Evolutionary conservation across 2,797 vertebrate genomes (phyloP).

Genomic region (Moxostoma hubbsi): DNA sequence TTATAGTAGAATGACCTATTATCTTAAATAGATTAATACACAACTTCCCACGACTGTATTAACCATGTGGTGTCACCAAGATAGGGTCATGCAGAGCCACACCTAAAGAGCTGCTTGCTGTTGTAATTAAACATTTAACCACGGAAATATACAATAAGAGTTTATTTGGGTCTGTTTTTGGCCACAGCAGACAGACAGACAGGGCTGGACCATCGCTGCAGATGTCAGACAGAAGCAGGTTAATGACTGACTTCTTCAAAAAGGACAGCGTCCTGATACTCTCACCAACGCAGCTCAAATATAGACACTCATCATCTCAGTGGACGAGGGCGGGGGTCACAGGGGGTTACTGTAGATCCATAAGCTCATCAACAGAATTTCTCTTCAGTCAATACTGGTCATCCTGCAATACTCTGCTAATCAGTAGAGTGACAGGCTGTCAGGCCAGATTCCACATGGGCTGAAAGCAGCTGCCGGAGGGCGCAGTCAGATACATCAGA

Average conservation of each 20-base stretch:
- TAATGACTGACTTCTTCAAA: background rate
- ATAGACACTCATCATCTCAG: constrained; percentile 7
- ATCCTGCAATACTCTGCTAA: constrained; percentile 8
- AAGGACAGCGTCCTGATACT: constrained; percentile 12
- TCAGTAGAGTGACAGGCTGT: constrained; percentile 29
- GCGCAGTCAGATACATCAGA: constrained; percentile 24
- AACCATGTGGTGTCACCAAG: no score
- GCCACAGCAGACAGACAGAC: constrained; percentile 20
- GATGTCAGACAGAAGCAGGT: constrained; percentile 8
- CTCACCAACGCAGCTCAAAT: background rate
- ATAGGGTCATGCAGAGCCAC: background rate
- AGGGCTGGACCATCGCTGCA: background rate
- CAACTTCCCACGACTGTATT: no score
- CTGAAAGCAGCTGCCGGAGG: constrained; percentile 4
- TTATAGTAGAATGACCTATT: no score
- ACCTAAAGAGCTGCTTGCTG: background rate
- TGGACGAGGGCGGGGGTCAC: background rate
- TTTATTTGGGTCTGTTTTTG: background rate
- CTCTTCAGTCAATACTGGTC: background rate
- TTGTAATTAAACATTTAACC: constrained; percentile 10
- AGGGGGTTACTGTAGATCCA: constrained; percentile 26
- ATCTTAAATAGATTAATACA: no score
- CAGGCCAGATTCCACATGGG: constrained; percentile 1
- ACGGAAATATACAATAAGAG: background rate
- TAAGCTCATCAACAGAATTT: constrained; percentile 30